Base-by-base conservation (phyloP, 2,888 invertebrate species). In the Mantis religiosa region DNA sequence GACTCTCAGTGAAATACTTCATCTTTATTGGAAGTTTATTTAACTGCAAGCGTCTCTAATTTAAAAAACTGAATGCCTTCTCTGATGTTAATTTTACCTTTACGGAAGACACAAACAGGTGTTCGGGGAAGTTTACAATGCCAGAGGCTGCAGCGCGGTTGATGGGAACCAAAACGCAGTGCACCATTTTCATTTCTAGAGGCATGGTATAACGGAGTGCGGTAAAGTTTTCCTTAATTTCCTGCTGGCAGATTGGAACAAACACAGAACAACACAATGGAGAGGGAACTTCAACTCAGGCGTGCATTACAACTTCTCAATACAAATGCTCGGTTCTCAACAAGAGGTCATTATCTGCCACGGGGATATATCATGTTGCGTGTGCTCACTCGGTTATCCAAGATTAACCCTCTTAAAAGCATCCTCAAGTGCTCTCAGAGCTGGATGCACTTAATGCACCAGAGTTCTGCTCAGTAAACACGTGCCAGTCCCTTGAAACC, bases 371-470 rank as follows among this genome's bases (percentile, higher is more conserved):
- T 71, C 28, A 20, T 86, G 71, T 71, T 86, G 28, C 54, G 86
- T 20, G 81, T 86, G 81, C 71, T 28, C 81, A 86, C 41, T 71
- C 54, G 27, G 86, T 86, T 86, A 86, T 86, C 86, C 71, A 28
- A 81, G 71, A 86, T 86, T 86, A 86, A 81, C 81, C 81, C 71
- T 86, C 28, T 30, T 86, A 54, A 86, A 86, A 86, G 86, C 86
- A 86, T 81, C 54, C 86, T 81, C 86, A 86, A 81, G 86, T 86
- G 86, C 28, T 71, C 54, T 25, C 54, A 71, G 25, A 71, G 54
- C 54, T 25, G 25, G 54, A 71, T 71, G 54, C 54, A 71, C 54
- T 71, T 71, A 71, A 71, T 71, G 54, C 54, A 71, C 54, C 54
- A 15, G 54, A 25, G 54, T 71, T 71, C 20, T 15, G 54, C 54